Evolutionary conservation across 2,113 vertebrate genomes (phyloP).

Genomic region (Amia ocellicauda): DNA sequence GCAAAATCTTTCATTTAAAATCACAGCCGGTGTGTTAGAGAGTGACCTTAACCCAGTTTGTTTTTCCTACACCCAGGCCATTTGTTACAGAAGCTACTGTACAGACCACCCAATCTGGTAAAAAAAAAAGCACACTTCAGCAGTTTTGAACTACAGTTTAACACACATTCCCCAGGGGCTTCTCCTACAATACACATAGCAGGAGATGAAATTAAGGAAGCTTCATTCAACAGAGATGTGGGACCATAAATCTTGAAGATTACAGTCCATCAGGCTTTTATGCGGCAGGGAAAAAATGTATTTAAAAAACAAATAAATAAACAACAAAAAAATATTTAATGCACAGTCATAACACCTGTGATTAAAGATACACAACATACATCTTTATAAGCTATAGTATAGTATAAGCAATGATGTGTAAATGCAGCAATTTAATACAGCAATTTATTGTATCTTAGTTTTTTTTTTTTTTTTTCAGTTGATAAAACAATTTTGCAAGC

Average conservation of each 20-base stretch:
- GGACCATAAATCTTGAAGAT: conserved; percentile 53
- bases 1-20: conserved; percentile 5
- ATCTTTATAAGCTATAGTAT: conserved; percentile 15
- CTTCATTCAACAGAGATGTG: conserved; percentile 45
- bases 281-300: conserved; percentile 6
- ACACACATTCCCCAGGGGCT: conserved; percentile 48
- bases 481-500: too few species aligned
- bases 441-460: too few species aligned
- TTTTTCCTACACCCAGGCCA: conserved; percentile 31
- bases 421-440: too few species aligned
- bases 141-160: conserved; percentile 59
- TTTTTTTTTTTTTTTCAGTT: too few species aligned
- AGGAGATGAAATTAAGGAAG: conserved; percentile 51
- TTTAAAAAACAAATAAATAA: too few species aligned
- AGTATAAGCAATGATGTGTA: too few species aligned
- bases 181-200: conserved; percentile 49
- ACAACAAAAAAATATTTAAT: conserved; percentile 24
- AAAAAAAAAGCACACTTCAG: conserved; percentile 56
- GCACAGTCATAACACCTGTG: conserved; percentile 17
- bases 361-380: conserved; percentile 15
- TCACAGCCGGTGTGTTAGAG: conserved; percentile 19
- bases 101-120: conserved; percentile 48
- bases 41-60: conserved; percentile 41
- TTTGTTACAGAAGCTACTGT: conserved; percentile 51
- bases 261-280: conserved; percentile 18